Evolutionary conservation across 2,888 invertebrate species (phyloP), one percentile per base, ranked within the genome.

Genomic region (Drosophila putrida): DNA sequence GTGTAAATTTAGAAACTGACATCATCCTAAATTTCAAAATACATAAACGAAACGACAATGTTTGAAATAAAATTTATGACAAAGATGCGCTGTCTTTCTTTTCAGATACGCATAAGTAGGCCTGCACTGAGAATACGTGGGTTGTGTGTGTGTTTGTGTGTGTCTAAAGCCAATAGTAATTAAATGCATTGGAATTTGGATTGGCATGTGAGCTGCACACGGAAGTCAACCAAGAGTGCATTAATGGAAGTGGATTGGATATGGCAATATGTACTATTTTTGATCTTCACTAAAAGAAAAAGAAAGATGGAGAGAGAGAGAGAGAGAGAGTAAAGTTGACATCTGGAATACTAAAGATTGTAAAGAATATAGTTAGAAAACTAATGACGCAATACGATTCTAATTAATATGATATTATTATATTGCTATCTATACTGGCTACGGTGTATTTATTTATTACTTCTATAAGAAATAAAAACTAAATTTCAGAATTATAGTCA

Each of bases 1-100:
- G 58, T 54, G 49, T 80, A 75, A 75, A 73, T 76, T 71, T 80
- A 78, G 80, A 80, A 78, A 74, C 63, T 80, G 78, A 71, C 78
- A 79, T 73, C 78, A 75, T 68, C 60, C 73, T 76, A 80, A 73
- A 80, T 72, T 67, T 64, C 10, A 10, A 57, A 54, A 61, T 41
- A 47, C 20, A 47, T 35, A 39, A 31, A 59, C 35, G 49, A 59
- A 53, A 36, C 50, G 43, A 66, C 57, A 71, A 64, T 57, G 58
- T 67, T 75, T 41, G 39, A 76, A 75, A 69, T 69, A 46, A 20
- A 72, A 75, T 75, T 72, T 71, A 71, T 72, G 72, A 72, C 61
- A 68, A 53, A 54, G 61, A 49, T 43, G 27, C 36, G 50, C 33
- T 36, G 11, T 43, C 27, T 38, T n/a, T 38, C 35, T 31, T 28